Percentiles rank a stretch among this genome's conserved stretches.
Conservation (phyloP, 2,113 vertebrate genomes). For the Myocastor coypus region DNA sequence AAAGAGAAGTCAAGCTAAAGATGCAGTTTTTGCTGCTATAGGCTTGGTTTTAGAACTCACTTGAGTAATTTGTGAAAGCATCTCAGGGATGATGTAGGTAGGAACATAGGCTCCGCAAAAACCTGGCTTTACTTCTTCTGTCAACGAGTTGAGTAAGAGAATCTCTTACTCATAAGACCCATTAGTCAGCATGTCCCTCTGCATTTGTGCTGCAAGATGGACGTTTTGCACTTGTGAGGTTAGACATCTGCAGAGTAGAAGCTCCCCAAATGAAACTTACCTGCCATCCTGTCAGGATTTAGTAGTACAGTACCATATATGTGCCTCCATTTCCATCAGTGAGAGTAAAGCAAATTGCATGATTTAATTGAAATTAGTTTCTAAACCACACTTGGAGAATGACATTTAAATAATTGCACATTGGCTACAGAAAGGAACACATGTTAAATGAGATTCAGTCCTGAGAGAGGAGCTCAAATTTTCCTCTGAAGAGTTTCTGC, state of each 20-base stretch:
- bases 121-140: background rate
- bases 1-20: background rate
- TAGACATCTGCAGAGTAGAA: conserved; percentile 3
- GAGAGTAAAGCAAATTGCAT: conserved; percentile 70
- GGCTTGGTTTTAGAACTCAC: background rate
- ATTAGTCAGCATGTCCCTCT: background rate
- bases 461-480: conserved; percentile 4
- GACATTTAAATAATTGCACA: conserved; percentile 74
- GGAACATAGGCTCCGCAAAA: background rate
- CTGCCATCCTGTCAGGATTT: conserved; percentile 26
- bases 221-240: conserved; percentile 29
- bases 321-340: conserved; percentile 38
- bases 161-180: background rate
- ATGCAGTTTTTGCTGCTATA: rapidly evolving
- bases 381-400: conserved; percentile 64
- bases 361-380: conserved; percentile 66
- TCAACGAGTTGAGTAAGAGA: background rate
- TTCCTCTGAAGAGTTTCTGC: conserved; percentile 57
- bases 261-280: background rate
- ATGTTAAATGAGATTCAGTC: conserved; percentile 63
- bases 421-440: background rate
- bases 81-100: background rate
- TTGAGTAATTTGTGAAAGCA: background rate
- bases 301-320: conserved; percentile 57
- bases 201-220: background rate